phyloP scores from a whole-genome alignment of 2,797 vertebrate genomes.

The Mormyrops attenuatus region DNA sequence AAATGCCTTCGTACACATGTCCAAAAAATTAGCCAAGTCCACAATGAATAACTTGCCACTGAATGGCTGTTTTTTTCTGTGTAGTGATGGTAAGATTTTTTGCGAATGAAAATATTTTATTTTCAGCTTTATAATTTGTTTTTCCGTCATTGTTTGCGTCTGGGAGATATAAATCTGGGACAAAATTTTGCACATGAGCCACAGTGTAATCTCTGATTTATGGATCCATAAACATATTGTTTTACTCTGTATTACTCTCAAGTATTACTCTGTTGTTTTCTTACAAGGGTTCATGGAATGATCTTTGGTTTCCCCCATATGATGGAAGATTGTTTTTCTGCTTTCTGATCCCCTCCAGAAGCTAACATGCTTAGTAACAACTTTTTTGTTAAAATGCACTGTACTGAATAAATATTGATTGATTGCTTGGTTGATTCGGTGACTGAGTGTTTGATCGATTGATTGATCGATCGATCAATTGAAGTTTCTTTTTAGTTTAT shows the following conservation, averaged over 20 bases:
- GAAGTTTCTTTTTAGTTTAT: background rate
- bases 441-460: background rate
- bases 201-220: background rate
- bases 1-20: slow-evolving; percentile 14
- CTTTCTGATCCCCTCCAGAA: background rate
- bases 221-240: background rate
- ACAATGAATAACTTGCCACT: slow-evolving; percentile 11
- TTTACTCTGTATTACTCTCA: too few relatives aligned
- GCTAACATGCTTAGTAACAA: background rate
- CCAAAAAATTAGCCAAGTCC: background rate
- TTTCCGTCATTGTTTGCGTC: background rate
- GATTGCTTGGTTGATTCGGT: background rate
- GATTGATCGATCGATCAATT: background rate
- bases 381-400: background rate
- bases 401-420: background rate
- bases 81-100: background rate
- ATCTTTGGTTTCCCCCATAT: background rate
- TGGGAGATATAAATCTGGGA: background rate
- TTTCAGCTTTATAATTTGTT: background rate
- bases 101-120: slow-evolving; percentile 1
- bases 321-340: background rate
- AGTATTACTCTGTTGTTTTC: background rate
- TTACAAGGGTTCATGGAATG: background rate
- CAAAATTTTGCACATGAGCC: background rate
- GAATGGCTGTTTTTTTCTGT: background rate